A percentile compares a stretch with the other conserved stretches of the same genome.
Evolutionary conservation across 2,888 invertebrate genomes (phyloP).

Genomic region (Merodon equestris): DNA sequence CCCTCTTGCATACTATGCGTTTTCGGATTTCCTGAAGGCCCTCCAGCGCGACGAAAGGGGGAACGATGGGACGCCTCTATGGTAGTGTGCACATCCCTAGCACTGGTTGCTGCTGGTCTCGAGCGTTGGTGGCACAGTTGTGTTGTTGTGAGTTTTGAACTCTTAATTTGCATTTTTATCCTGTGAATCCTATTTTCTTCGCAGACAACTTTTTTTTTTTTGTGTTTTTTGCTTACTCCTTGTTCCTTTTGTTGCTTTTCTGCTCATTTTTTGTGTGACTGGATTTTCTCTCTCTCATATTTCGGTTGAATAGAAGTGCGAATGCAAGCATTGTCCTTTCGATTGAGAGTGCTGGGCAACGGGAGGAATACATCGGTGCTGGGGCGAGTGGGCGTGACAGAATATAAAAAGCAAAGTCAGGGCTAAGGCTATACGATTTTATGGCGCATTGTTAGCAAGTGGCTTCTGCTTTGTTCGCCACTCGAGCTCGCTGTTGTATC

Average conservation of each 20-base stretch:
- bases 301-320: conserved; percentile 65
- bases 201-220: too few species aligned
- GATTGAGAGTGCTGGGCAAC: conserved; percentile 12
- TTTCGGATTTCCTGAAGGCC: conserved; percentile 22
- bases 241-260: conserved; percentile 7
- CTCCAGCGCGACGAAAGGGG: neutral
- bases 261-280: neutral
- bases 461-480: conserved; percentile 63
- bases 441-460: conserved; percentile 63
- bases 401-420: conserved; percentile 63
- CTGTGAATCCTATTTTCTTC: conserved; percentile 52
- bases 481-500: conserved; percentile 59
- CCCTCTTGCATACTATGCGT: conserved; percentile 37
- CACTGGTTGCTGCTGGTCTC: too few species aligned
- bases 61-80: too few species aligned
- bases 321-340: conserved; percentile 65
- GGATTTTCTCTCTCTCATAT: conserved; percentile 28
- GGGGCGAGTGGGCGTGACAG: conserved; percentile 41
- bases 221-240: conserved; percentile 1
- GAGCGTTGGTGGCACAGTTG: neutral
- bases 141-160: conserved; percentile 61
- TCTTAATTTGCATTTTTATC: conserved; percentile 68
- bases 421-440: conserved; percentile 64
- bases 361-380: too few species aligned
- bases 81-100: too few species aligned